phyloP scores from a whole-genome alignment of 2,797 vertebrate species.

The Bufotes viridis region DNA sequence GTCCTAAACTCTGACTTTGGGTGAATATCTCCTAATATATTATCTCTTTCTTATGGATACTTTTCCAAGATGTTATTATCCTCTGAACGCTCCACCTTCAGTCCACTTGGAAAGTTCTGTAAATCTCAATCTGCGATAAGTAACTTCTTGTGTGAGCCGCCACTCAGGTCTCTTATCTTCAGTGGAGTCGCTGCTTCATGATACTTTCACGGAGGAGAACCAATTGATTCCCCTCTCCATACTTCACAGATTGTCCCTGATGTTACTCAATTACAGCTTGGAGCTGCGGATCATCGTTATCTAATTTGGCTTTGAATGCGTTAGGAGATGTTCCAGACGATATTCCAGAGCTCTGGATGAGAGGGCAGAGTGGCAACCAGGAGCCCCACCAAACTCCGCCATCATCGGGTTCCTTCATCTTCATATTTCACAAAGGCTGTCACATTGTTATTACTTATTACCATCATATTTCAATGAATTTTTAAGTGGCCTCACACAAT shows the following conservation, averaged over 20 bases:
- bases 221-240: conserved; percentile 52
- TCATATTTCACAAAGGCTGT: not conserved
- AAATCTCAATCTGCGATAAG: not conserved
- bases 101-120: not conserved
- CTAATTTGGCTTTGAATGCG: conserved; percentile 48
- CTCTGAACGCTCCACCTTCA: not conserved
- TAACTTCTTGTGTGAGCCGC: not conserved
- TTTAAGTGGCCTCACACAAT: not conserved
- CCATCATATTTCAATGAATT: not conserved
- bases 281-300: conserved; percentile 52
- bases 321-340: conserved; percentile 24
- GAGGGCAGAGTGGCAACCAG: not conserved
- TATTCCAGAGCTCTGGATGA: conserved; percentile 1
- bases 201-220: conserved; percentile 43
- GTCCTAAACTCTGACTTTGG: too few species aligned
- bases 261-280: conserved; percentile 37
- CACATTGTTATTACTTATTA: not conserved
- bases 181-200: not conserved
- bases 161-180: conserved; percentile 1
- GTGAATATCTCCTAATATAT: too few species aligned
- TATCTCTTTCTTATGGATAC: too few species aligned
- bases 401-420: not conserved
- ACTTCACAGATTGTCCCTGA: conserved; percentile 31
- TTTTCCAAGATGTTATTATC: too few species aligned
- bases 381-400: not conserved